These are phyloP conservation scores for Melitaea athalia DNA, from an alignment of 2,888 invertebrate species.

Conservation along the genomic window DNA sequence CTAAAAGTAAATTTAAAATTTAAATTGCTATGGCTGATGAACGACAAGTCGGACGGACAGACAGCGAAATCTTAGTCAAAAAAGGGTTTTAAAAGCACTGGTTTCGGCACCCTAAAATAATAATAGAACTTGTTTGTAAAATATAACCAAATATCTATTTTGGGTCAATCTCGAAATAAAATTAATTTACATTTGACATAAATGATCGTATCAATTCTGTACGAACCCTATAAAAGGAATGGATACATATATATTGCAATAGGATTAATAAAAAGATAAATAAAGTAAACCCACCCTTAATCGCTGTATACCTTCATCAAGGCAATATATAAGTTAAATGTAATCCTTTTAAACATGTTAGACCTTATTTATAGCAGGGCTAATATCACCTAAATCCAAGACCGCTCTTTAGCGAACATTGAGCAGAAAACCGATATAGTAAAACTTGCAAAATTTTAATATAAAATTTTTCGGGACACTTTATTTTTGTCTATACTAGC, in stretches of 20 bases:
- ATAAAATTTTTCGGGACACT: neutral
- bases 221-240: neutral
- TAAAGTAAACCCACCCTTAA: constrained; percentile 28
- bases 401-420: constrained; percentile 55
- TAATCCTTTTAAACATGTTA: constrained; percentile 75
- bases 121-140: no score
- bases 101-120: no score
- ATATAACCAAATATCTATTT: neutral
- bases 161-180: neutral
- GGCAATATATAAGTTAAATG: constrained; percentile 69
- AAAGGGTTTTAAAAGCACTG: no score
- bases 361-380: constrained; percentile 77
- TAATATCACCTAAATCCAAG: constrained; percentile 70
- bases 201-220: neutral
- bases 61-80: no score
- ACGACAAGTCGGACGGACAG: no score
- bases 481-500: neutral
- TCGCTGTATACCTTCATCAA: constrained; percentile 66
- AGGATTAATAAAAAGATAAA: constrained; percentile 9
- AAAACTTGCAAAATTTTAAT: constrained; percentile 23
- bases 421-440: constrained; percentile 42
- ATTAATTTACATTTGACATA: neutral
- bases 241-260: neutral
- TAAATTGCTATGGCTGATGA: no score
- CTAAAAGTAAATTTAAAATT: no score